Conservation (phyloP, 2,888 invertebrate genomes). For the Uloborus plumipes region DNA sequence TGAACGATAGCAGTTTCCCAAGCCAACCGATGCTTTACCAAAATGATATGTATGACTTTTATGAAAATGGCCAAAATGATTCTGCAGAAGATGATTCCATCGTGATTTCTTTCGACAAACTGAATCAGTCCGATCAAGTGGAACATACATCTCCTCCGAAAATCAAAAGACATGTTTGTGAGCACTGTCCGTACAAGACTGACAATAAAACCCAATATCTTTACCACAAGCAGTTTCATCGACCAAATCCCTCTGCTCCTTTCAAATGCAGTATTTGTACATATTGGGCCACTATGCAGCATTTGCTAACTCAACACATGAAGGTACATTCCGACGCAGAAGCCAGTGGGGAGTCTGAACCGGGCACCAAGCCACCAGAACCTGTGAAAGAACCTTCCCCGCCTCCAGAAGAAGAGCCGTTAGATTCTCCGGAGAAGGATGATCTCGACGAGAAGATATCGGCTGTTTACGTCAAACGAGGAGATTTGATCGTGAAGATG, state of each 20-base stretch:
- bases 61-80: conserved; percentile 21
- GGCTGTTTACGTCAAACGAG: conserved; percentile 82
- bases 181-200: conserved; percentile 86
- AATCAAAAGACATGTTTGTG: conserved; percentile 77
- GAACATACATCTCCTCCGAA: conserved; percentile 34
- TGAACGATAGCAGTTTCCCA: not conserved
- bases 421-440: conserved; percentile 30
- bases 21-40: not conserved
- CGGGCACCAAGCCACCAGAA: not conserved
- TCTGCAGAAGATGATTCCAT: conserved; percentile 74
- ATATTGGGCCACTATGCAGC: conserved; percentile 83
- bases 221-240: conserved; percentile 89
- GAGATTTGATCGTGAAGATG: conserved; percentile 83
- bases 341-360: not conserved
- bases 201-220: conserved; percentile 88
- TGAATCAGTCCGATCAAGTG: conserved; percentile 29
- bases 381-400: not conserved
- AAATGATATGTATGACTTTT: conserved; percentile 19
- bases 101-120: conserved; percentile 44
- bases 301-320: conserved; percentile 86
- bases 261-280: conserved; percentile 86
- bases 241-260: conserved; percentile 79
- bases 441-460: conserved; percentile 73
- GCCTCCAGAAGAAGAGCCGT: conserved; percentile 5
- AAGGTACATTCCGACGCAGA: conserved; percentile 76